A percentile compares a stretch with the other conserved stretches of the same genome.
Evolutionary conservation across 2,888 invertebrate species (phyloP).

Genomic region (Pyralis farinalis): DNA sequence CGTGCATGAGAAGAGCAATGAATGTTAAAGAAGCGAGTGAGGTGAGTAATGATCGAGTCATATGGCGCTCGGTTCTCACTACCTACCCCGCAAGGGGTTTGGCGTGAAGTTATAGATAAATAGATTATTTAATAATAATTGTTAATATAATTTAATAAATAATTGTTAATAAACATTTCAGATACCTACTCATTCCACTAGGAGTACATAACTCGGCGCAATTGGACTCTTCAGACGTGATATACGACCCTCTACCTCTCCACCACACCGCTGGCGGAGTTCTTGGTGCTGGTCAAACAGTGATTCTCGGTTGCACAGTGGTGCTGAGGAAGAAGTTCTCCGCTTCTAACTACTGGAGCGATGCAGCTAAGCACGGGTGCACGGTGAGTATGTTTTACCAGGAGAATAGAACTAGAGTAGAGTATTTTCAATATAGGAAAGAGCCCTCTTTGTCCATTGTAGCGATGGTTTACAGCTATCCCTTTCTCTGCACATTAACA

Average conservation of each 20-base stretch:
- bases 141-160: not conserved
- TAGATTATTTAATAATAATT: too few relatives aligned
- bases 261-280: slow-evolving; percentile 97
- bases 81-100: too few relatives aligned
- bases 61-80: too few relatives aligned
- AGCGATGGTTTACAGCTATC: too few relatives aligned
- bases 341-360: slow-evolving; percentile 95
- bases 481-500: too few relatives aligned
- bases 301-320: slow-evolving; percentile 89
- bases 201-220: slow-evolving; percentile 84
- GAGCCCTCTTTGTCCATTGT: too few relatives aligned
- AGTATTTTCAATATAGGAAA: too few relatives aligned
- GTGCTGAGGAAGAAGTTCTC: slow-evolving; percentile 95
- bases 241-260: slow-evolving; percentile 95
- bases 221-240: slow-evolving; percentile 83
- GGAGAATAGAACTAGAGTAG: too few relatives aligned
- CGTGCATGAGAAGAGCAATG: too few relatives aligned
- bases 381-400: slow-evolving; percentile 84
- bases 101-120: too few relatives aligned
- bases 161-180: slow-evolving; percentile 34
- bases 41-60: too few relatives aligned
- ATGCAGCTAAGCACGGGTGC: slow-evolving; percentile 93
- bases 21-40: too few relatives aligned
- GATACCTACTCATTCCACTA: slow-evolving; percentile 84
- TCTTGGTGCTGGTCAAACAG: slow-evolving; percentile 88